These are phyloP conservation scores for Emys orbicularis DNA, from an alignment of 2,797 vertebrate genomes.

Conservation along the genomic window DNA sequence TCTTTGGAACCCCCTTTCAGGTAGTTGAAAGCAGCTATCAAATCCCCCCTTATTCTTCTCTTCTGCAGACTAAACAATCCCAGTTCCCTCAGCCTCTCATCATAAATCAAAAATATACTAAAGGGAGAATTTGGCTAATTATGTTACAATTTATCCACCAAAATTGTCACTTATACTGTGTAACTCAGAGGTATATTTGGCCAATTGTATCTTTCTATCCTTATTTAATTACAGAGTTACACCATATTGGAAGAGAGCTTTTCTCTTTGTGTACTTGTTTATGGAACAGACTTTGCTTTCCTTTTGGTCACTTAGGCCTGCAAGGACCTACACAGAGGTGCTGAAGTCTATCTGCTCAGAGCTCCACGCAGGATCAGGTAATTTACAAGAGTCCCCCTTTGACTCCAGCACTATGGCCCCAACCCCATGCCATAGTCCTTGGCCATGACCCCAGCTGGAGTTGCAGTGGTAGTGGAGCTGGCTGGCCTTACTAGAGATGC, in stretches of 20 bases:
- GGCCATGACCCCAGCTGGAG: neutral
- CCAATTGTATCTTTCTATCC: neutral
- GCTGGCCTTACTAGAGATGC: neutral
- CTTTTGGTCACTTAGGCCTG: neutral
- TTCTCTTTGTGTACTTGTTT: neutral
- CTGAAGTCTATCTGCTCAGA: neutral
- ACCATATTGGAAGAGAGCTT: fast-evolving
- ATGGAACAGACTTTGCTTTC: neutral
- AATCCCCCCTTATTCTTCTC: too few relatives aligned
- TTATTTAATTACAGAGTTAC: neutral
- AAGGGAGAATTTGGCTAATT: neutral
- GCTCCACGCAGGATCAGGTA: neutral
- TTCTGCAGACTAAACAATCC: too few relatives aligned
- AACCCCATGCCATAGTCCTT: neutral
- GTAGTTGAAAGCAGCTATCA: too few relatives aligned
- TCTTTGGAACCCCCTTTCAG: too few relatives aligned
- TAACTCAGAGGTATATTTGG: neutral
- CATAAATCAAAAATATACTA: neutral
- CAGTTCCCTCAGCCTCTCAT: too few relatives aligned
- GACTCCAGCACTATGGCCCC: neutral
- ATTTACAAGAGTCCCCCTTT: neutral
- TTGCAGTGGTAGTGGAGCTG: neutral
- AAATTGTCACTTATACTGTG: neutral
- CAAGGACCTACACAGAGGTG: neutral
- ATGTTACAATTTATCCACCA: neutral